Evolutionary conservation across 1,140 invertebrate genomes (phyloP), one percentile per base, ranked within the genome.

Genomic region (Streblospio benedicti): DNA sequence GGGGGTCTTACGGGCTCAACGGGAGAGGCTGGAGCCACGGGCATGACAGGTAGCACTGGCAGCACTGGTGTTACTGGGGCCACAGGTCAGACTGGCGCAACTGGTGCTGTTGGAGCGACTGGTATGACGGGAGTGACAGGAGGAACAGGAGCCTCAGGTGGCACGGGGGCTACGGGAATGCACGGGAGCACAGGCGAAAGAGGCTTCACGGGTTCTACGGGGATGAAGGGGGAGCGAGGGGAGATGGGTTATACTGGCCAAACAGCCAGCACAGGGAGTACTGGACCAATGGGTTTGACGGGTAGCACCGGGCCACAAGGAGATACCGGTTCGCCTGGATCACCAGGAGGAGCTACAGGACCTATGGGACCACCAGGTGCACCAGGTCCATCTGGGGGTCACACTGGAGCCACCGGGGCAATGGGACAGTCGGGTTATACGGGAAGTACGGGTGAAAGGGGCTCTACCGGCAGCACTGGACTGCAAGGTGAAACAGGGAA

Each of bases 321-420:
- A 14, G 16, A 18, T 25, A 20, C n/a, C 9, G 55, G 55, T 2
- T 23, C 35, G 20, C 14, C 55, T 57, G 55, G 55, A 49, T 25
- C 23, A 16, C 12, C 20, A 3, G 55, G 55, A 14, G 55, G 55
- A 12, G 20, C 31, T 57, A 20, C 20, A 45, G 55, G 55, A 4
- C 43, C 43, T 27, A 27, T 30, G 32, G 50, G 50, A 25, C 50
- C 50, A 6, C 50, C 23, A 47, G 55, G 58, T 38, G 23, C 27
- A 53, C 27, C 25, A 53, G 58, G 58, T 53, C 45, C 27, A 27
- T 25, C 30, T 38, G 58, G 58, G 6, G 55, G 55, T 57, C 20
- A 25, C 4, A 18, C 41, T 16, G 55, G 55, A n/a, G 23, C 25
- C 2, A 57, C 27, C 25, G 55, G 55, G 16, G 55, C 55, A 38